Percentiles rank a stretch among this genome's conserved stretches.
These are phyloP conservation scores for Caenorhabditis briggsae DNA, from an alignment of 1,140 invertebrate genomes.

Conservation along the genomic window DNA sequence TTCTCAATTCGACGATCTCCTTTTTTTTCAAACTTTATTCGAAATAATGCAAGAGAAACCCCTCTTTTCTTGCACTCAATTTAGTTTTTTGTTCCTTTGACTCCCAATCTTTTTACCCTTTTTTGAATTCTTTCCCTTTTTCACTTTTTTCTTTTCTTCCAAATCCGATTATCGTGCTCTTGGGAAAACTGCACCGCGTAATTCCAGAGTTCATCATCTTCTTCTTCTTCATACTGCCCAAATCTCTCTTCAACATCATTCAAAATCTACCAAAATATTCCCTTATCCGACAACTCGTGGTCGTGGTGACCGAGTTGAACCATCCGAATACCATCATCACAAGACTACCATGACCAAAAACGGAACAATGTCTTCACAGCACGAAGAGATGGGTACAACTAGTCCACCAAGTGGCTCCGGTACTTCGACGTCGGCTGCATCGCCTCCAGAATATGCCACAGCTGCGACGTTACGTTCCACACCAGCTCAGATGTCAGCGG, in stretches of 20 bases:
- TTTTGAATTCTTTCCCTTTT: slow-evolving; percentile 26
- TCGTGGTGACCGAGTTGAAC: slow-evolving; percentile 35
- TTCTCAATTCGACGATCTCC: not conserved
- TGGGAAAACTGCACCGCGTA: slow-evolving; percentile 8
- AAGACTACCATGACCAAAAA: slow-evolving; percentile 6
- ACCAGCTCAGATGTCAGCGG: slow-evolving; percentile 72
- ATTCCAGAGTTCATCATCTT: slow-evolving; percentile 7
- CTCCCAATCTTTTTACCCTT: slow-evolving; percentile 12
- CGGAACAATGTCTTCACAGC: slow-evolving; percentile 31
- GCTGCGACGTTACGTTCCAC: slow-evolving; percentile 69
- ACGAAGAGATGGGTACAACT: slow-evolving; percentile 21
- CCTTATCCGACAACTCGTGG: slow-evolving; percentile 22
- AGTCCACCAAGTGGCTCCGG: slow-evolving; percentile 16
- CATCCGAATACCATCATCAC: not conserved
- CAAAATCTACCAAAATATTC: slow-evolving; percentile 36
- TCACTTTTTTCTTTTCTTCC: slow-evolving; percentile 11
- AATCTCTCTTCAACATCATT: not conserved
- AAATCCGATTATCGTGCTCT: slow-evolving; percentile 27
- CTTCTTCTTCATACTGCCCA: not conserved
- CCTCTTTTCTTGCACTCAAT: not conserved
- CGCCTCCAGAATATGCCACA: slow-evolving; percentile 63
- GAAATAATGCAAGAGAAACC: not conserved
- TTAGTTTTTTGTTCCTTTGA: slow-evolving; percentile 26
- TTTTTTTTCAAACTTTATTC: not conserved
- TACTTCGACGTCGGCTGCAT: not conserved